Evolutionary conservation across 2,113 vertebrate species (phyloP), one percentile per base, ranked within the genome.

Genomic region (Campylomormyrus numenius): DNA sequence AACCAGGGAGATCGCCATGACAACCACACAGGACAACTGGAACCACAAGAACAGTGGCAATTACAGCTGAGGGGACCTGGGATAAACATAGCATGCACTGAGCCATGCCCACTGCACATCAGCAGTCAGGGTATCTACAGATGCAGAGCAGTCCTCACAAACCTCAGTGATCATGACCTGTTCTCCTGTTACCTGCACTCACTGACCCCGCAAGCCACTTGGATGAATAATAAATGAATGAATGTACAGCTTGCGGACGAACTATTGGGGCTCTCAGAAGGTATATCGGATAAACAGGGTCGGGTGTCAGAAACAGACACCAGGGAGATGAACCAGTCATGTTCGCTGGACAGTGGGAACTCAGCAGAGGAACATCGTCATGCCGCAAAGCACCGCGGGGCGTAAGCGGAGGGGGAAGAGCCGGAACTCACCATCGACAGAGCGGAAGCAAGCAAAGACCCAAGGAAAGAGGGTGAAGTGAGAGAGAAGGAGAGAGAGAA

Each of bases 371-470:
- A 42, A 42, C 35, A 19, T 3, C 31, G 6, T 77, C 35, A 94
- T 95, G 94, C 93, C 85, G 93, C 90, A 90, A 93, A 91, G 90
- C 92, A 92, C 89, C 80, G 91, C 70, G 66, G 90, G 89, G 90
- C 49, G 31, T 52, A 88, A 88, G n/a, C 45, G 88, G 89, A 91
- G 58, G 85, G 91, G 77, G 46, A 88, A 45, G 90, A 70, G 88
- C 88, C 53, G 95, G 93, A 97, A 99, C 98, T 99, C 98, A 99
- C 98, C 98, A 97, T 97, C 96, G 95, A 97, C 95, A 97, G 96
- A 96, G 97, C 97, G 96, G 97, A 95, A 97, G 96, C 96, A 97
- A 97, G 97, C 94, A 96, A 95, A 94, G 97, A 97, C 95, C 96
- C 98, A 97, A 86, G n/a, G 74, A 90, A 9, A 96, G 95, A 95